Base-by-base conservation (phyloP, 2,888 invertebrate species). In the Xanthorhoe designata region DNA sequence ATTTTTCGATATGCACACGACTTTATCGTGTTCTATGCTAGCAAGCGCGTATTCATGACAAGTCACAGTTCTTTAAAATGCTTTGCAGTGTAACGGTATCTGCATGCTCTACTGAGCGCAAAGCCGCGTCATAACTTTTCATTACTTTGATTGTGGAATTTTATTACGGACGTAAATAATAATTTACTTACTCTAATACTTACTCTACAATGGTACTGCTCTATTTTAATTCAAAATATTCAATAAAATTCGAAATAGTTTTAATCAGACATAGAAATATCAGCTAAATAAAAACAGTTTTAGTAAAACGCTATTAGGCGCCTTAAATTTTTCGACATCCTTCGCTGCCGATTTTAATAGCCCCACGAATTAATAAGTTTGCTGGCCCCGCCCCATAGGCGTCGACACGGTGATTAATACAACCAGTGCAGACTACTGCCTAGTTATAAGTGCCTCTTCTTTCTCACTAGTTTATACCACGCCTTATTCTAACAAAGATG, bases 341-440 rank as follows among this genome's bases (percentile, higher is more conserved):
- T 83, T 83, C 75, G 78, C 78, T 80, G 83, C 84, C 77, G 83
- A 86, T 86, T 88, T 90, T 88, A 84, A 88, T 90, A 89, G 89
- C 87, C 87, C 84, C 76, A 81, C 79, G 89, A 90, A 91, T 92
- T 92, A 92, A 92, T 92, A 92, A 91, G 86, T 64, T 60, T 75
- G 69, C 67, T 80, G 70, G 88, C 92, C 83, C 81, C 93, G 92
- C 93, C 92, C 84, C 76, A 82, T 87, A 91, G 93, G 93, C 92
- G 92, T 91, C 87, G 81, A 87, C 91, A 80, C 72, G 80, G n/a
- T 90, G 88, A 92, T 92, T 91, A 91, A 92, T 92, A 90, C 83
- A 84, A 75, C 82, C 78, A 78, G 81, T 82, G 81, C 81, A 83
- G 75, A 79, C 84, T 87, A 89, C 91, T 92, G 91, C 90, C 88